Base-by-base conservation (phyloP, 2,113 vertebrate genomes). In the Maccullochella peelii region DNA sequence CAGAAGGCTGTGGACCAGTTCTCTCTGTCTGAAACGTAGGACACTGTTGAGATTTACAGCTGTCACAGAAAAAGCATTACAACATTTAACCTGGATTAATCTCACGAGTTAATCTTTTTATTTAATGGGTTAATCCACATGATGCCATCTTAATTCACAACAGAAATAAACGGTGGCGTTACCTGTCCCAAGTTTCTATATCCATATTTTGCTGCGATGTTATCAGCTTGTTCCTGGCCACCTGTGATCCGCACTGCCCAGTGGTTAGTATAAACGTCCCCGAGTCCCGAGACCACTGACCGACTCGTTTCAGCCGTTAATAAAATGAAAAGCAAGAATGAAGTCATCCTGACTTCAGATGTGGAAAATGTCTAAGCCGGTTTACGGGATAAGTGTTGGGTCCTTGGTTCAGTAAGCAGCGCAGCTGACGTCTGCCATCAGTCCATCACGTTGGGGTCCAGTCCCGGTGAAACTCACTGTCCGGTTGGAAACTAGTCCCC, bases 171-270 rank as follows among this genome's bases (percentile, higher is more conserved):
- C 38, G 38, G 27, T 36, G 14, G n/a, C 2, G 0, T 23, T 85
- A 98, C 97, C 97, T 97, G 97, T 44, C 97, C 97, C 89, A 97
- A 89, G 94, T 97, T 98, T 59, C 91, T 92, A 90, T 96, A 98
- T 75, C 97, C 97, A 86, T 97, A 97, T 77, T 94, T 96, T 0
- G 92, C 92, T 62, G 97, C 97, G 73, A 98, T 87, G 62, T 90
- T 88, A 30, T 96, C 95, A 23, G 97, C 97, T 63, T 94, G 94
- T 36, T 87, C 89, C 11, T 91, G 80, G 42, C 97, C 97, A 75
- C 97, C 97, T 40, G 87, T 70, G 70, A 97, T 94, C 77, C 93
- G 91, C 82, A 97, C 97, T 40, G 97, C 97, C 97, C 97, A 98
- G 92, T 98, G 97, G 94, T 97, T 98, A 65, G 97, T 97, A 80